Evolutionary conservation across 2,797 vertebrate species (phyloP).

Genomic region (Epinephelus coioides): DNA sequence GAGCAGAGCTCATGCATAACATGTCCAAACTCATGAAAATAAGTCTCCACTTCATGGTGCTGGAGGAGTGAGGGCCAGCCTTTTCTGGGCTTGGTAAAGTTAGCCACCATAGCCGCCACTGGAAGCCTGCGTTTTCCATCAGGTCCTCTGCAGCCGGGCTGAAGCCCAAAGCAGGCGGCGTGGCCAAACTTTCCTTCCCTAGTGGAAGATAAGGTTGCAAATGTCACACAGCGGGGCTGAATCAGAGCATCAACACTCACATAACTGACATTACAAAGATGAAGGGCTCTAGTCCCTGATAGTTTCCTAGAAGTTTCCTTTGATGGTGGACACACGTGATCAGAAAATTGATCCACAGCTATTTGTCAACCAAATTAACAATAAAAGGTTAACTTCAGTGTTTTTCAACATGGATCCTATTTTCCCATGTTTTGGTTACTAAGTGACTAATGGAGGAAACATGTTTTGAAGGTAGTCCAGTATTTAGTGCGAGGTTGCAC

Average conservation of each 20-base stretch:
- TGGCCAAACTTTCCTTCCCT: conserved; percentile 97
- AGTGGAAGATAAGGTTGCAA: conserved; percentile 24
- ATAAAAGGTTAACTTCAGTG: no score
- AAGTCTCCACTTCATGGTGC: conserved; percentile 96
- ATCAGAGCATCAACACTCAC: neutral
- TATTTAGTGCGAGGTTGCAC: no score
- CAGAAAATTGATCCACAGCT: no score
- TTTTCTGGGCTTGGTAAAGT: conserved; percentile 89
- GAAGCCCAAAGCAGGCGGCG: conserved; percentile 95
- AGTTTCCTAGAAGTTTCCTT: neutral
- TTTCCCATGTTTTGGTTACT: no score
- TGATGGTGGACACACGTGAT: no score
- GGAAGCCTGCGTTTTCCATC: conserved; percentile 90
- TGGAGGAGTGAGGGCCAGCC: conserved; percentile 90
- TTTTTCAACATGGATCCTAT: no score
- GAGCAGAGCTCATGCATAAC: conserved; percentile 98
- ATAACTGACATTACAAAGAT: neutral
- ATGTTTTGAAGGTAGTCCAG: no score
- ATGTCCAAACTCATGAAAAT: conserved; percentile 97
- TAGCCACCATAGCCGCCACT: conserved; percentile 93
- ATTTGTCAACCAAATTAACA: no score
- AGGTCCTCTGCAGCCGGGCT: conserved; percentile 90
- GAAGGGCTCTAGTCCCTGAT: neutral
- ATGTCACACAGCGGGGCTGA: neutral
- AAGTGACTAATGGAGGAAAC: no score